Conservation (phyloP, 1,140 invertebrate species). For the Lethocerus indicus region DNA sequence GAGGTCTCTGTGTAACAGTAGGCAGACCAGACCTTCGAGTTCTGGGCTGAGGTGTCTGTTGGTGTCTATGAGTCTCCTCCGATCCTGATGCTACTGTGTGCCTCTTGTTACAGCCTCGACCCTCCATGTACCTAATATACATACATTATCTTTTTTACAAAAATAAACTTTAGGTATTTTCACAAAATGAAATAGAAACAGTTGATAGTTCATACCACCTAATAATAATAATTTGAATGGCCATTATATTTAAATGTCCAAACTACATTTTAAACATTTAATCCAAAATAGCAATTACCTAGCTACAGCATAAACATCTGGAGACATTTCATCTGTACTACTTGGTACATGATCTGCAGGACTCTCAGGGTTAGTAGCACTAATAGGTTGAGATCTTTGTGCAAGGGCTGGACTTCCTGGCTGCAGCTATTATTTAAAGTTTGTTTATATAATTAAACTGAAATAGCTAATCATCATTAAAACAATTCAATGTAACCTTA, state of each 20-base stretch:
- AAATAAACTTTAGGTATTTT: neutral
- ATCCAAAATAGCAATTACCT: conserved; percentile 4
- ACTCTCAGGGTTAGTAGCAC: conserved; percentile 9
- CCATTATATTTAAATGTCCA: neutral
- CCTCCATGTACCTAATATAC: conserved; percentile 48
- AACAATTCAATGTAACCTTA: no score
- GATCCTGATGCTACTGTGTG: conserved; percentile 42
- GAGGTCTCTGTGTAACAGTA: conserved; percentile 68
- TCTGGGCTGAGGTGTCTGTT: conserved; percentile 29
- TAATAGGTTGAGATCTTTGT: conserved; percentile 27
- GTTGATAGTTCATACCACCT: neutral
- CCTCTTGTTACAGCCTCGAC: conserved; percentile 42
- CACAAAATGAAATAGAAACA: neutral
- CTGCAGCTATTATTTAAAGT: conserved; percentile 20
- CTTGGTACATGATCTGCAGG: conserved; percentile 7
- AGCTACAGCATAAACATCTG: conserved; percentile 16
- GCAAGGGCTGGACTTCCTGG: conserved; percentile 31
- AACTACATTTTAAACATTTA: neutral
- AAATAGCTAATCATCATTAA: no score
- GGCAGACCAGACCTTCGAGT: conserved; percentile 59
- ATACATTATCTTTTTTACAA: neutral
- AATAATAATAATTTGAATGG: conserved; percentile 1
- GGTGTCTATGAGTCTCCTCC: conserved; percentile 33
- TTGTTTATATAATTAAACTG: no score
- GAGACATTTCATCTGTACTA: conserved; percentile 13